phyloP scores from a whole-genome alignment of 2,113 vertebrate genomes.

The Tretioscincus oriximinensis region DNA sequence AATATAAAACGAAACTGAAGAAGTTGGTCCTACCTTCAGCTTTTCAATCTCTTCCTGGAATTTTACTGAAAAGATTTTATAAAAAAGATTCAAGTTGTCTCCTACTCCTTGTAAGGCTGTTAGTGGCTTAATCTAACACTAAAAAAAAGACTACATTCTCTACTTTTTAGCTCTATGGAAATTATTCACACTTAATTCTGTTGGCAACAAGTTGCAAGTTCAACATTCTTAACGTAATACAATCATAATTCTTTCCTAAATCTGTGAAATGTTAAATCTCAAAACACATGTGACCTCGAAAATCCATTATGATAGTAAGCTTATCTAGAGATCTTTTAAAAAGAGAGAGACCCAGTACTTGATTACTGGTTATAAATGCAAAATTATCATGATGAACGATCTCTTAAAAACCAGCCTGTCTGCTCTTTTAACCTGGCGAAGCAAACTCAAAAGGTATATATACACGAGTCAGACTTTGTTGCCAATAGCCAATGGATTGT shows the following conservation, averaged over 20 bases:
- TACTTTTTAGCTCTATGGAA: constrained; percentile 63
- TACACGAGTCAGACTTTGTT: constrained; percentile 29
- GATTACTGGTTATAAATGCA: constrained; percentile 20
- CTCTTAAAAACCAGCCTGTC: constrained; percentile 22
- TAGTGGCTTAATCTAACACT: constrained; percentile 58
- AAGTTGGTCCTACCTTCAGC: constrained; percentile 32
- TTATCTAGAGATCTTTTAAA: background rate
- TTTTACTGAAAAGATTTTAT: constrained; percentile 26
- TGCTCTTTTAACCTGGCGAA: constrained; percentile 18
- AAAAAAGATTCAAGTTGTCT: background rate
- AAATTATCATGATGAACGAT: constrained; percentile 3
- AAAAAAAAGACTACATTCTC: constrained; percentile 54
- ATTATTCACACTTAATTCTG: constrained; percentile 64
- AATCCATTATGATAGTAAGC: constrained; percentile 12
- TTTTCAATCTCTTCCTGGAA: constrained; percentile 38
- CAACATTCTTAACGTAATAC: constrained; percentile 39
- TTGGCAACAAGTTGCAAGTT: constrained; percentile 57
- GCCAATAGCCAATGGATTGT: constrained; percentile 31
- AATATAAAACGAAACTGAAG: background rate
- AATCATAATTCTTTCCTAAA: constrained; percentile 16
- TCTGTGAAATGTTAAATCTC: constrained; percentile 5
- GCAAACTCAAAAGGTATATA: background rate
- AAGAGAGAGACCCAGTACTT: constrained; percentile 23
- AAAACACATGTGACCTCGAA: constrained; percentile 24
- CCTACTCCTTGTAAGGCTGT: constrained; percentile 53